A percentile compares a stretch with the other conserved stretches of the same genome.
Evolutionary conservation across 2,888 invertebrate genomes (phyloP).

Genomic region (Mamestra brassicae): DNA sequence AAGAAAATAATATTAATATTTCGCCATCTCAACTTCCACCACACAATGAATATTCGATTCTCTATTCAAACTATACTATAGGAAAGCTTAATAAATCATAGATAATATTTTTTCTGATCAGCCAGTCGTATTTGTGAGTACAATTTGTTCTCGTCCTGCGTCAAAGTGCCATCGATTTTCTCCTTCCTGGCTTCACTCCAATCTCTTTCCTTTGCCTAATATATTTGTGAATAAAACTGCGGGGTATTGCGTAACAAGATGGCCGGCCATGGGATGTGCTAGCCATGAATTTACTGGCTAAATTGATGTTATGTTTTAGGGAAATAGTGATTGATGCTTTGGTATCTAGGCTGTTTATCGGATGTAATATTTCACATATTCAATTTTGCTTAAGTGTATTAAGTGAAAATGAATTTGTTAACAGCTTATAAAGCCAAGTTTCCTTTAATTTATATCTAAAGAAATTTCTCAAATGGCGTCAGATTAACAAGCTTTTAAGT

Average conservation of each 20-base stretch:
- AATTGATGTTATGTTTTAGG: conserved; percentile 49
- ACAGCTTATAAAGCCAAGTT: background rate
- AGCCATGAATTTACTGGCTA: conserved; percentile 50
- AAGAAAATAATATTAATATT: conserved; percentile 22
- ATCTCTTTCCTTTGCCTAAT: conserved; percentile 83
- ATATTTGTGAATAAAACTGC: conserved; percentile 82
- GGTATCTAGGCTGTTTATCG: conserved; percentile 31
- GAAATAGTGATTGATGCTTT: conserved; percentile 52
- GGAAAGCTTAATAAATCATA: conserved; percentile 63
- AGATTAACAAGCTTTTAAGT: conserved; percentile 28
- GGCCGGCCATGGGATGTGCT: conserved; percentile 61
- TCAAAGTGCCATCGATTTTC: conserved; percentile 83
- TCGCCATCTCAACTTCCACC: conserved; percentile 3
- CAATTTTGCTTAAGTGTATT: conserved; percentile 4
- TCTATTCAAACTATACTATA: conserved; percentile 50
- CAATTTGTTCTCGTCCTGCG: conserved; percentile 72
- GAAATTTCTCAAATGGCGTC: background rate
- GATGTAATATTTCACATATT: conserved; percentile 26
- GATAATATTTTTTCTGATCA: conserved; percentile 60
- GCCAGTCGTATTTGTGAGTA: conserved; percentile 65
- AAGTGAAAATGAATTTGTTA: background rate
- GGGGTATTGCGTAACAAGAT: conserved; percentile 75
- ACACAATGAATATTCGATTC: conserved; percentile 39
- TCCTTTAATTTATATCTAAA: background rate
- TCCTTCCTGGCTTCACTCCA: conserved; percentile 84